Evolutionary conservation across 2,113 vertebrate genomes (phyloP), one percentile per base, ranked within the genome.

Genomic region (Triplophysa tibetana): DNA sequence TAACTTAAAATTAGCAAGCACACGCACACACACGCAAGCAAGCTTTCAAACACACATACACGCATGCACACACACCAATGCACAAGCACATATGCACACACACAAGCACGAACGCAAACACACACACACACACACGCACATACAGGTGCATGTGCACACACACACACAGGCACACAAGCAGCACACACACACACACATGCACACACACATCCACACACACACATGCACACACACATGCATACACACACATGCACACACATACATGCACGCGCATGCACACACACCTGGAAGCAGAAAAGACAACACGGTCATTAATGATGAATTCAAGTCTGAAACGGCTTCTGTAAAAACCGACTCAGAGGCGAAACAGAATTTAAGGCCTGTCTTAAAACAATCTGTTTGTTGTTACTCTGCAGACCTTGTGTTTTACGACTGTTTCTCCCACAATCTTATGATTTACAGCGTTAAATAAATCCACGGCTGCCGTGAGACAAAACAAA

Each of bases 381-480:
- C 61, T 52, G 12, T 52, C 73, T 67, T 7, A 21, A 48, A 54
- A 72, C 72, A 77, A 69, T 62, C 23, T 33, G 68, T 58, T 52
- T 58, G 65, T 38, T 61, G 81, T 61, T 82, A n/a, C 48, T 52
- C 58, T 1, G 5, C 11, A 50, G 29, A 61, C 26, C 61, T 23
- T 66, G 38, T 72, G 38, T 72, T 77, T 82, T 50, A 56, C 14
- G 38, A 29, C 68, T 1, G 41, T 33, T 61, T 66, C 50, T 58
- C 24, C 2, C n/a, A 65, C 61, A n/a, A 80, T 64, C 50, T 52
- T 66, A 48, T 67, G 70, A 83, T 83, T 79, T 78, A 67, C 23
- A 68, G 70, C 14, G 63, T 75, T 79, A 83, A 74, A 78, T 82
- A 82, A 82, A 82, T 26, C 69, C 69, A 67, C 19, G 66, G 14